Base-by-base conservation (phyloP, 2,888 invertebrate species). In the Stenotaenia linearis region DNA sequence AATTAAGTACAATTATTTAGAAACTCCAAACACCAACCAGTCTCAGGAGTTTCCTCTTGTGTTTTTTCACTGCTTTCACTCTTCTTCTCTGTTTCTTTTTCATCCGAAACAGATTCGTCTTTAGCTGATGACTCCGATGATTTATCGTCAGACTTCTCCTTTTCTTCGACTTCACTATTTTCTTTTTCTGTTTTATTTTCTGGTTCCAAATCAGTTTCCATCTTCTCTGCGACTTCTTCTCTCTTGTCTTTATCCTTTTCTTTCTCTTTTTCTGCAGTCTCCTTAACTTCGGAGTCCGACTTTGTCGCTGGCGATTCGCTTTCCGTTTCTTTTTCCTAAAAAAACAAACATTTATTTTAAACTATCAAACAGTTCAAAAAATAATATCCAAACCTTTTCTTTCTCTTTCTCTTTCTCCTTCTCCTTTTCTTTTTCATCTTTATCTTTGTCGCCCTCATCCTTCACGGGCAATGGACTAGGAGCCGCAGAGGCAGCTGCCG, bases 81-180 rank as follows among this genome's bases (percentile, higher is more conserved):
- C 82, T 82, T 28, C 81, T 80, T 45, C 80, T 79, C 37, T 80
- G 45, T 75, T 80, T 81, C 18, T 78, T 79, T 75, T 80, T 79
- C 37, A 79, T 82, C 32, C 82, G 79, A 21, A 80, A 82, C 69
- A 83, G 83, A 76, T 81, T 79, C 80, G 81, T 80, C 35, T 81
- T 82, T 69, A 69, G 25, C 25, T 25, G 69, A 28, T 28, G 25
- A 28, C n/a, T 69, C 69, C 69, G 69, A 69, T 69, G 69, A 25
- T 35, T 89, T 87, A 75, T 80, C 81, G 18, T 76, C 79, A 12
- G 77, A 77, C 56, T 79, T 45, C 77, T 82, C 82, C 25, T 81
- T 79, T 25, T 80, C 80, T 25, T 75, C 91, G 89, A 28, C 28
- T 21, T 76, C 79, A 12, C 78, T 78, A 45, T 79, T 56, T 75